Percentiles rank a stretch among this genome's conserved stretches.
These are phyloP conservation scores for Psix sp. DNA, from an alignment of 1,140 invertebrate genomes.

Conservation along the genomic window DNA sequence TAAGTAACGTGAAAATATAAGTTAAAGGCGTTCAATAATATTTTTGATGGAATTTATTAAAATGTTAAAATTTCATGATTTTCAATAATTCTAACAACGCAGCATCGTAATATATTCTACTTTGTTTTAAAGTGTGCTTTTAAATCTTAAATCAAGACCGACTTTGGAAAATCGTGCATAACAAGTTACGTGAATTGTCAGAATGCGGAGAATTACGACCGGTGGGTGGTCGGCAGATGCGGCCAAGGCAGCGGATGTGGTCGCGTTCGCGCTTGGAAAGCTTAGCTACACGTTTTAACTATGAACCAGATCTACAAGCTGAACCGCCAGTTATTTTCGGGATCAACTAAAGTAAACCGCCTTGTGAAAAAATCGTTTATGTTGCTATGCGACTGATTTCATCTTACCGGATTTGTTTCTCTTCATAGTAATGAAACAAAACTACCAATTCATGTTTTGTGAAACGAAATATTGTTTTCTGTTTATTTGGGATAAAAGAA, in stretches of 20 bases:
- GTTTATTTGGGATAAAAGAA: too few species aligned
- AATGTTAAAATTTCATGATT: too few species aligned
- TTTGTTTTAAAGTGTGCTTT: constrained; percentile 19
- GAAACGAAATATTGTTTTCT: too few species aligned
- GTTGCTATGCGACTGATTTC: constrained; percentile 5
- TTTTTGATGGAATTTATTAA: too few species aligned
- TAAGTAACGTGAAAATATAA: too few species aligned
- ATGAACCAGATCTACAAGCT: constrained; percentile 56
- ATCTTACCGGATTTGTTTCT: constrained; percentile 3
- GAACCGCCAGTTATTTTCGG: constrained; percentile 64
- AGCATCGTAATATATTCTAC: constrained; percentile 9
- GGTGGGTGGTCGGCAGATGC: constrained; percentile 71
- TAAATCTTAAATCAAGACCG: constrained; percentile 45
- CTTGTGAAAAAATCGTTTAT: constrained; percentile 30
- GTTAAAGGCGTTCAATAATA: too few species aligned
- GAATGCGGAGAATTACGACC: constrained; percentile 59
- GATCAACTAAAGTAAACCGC: constrained; percentile 46
- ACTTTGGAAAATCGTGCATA: constrained; percentile 50
- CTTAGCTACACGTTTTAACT: constrained; percentile 58
- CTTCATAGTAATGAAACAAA: too few species aligned
- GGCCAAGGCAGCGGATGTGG: constrained; percentile 68
- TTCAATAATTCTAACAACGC: too few species aligned
- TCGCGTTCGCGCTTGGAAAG: constrained; percentile 50
- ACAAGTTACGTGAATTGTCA: constrained; percentile 57
- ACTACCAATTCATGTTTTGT: too few species aligned